Evolutionary conservation across 2,797 vertebrate genomes (phyloP).

Genomic region (Pelodytes ibericus): DNA sequence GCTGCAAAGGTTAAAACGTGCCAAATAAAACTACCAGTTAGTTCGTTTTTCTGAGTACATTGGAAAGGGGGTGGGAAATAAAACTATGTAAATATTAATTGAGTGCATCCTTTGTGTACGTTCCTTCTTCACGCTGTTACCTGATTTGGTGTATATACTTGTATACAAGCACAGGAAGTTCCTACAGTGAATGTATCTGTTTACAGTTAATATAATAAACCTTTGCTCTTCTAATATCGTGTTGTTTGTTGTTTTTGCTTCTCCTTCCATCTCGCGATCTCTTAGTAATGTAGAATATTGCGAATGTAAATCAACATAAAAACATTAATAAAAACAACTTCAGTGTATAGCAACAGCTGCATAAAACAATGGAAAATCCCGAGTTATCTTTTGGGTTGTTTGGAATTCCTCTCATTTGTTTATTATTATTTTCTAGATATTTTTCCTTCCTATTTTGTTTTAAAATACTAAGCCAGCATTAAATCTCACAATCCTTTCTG

Average conservation of each 20-base stretch:
- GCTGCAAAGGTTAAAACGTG: not conserved
- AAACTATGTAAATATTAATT: not conserved
- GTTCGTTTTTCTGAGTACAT: not conserved
- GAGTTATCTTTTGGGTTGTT: constrained; percentile 28
- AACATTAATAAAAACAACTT: constrained; percentile 45
- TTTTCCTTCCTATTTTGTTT: constrained; percentile 5
- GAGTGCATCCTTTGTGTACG: not conserved
- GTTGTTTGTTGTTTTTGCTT: constrained; percentile 41
- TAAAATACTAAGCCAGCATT: too few species aligned
- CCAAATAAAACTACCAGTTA: not conserved
- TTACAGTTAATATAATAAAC: constrained; percentile 67
- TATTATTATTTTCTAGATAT: constrained; percentile 3
- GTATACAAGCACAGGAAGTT: constrained; percentile 57
- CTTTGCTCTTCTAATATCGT: constrained; percentile 58
- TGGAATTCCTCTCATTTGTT: constrained; percentile 22
- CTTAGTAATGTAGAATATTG: constrained; percentile 29
- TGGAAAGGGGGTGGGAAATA: not conserved
- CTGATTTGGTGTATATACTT: constrained; percentile 54
- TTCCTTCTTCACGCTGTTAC: constrained; percentile 11
- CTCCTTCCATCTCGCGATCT: constrained; percentile 32
- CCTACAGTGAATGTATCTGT: constrained; percentile 58
- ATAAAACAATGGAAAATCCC: constrained; percentile 35
- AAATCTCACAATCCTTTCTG: too few species aligned
- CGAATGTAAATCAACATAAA: not conserved
- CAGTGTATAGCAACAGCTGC: not conserved